These are phyloP conservation scores for Incurvaria masculella DNA, from an alignment of 2,888 invertebrate species.

Conservation along the genomic window DNA sequence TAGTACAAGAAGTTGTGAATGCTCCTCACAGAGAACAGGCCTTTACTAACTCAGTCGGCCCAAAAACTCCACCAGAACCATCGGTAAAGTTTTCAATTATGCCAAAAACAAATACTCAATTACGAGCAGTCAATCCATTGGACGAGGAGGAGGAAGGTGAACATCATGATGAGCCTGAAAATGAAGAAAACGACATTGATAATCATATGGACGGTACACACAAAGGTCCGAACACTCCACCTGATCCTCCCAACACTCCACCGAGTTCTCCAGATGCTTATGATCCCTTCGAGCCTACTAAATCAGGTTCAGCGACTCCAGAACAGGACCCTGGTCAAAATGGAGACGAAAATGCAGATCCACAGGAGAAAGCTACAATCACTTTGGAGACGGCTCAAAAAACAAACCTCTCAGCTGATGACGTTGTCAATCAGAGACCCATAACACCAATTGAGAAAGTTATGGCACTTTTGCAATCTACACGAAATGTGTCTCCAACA, in stretches of 20 bases:
- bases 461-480: conserved; percentile 56
- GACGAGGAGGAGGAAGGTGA: conserved; percentile 48
- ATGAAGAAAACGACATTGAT: conserved; percentile 19
- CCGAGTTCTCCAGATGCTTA: conserved; percentile 79
- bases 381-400: conserved; percentile 49
- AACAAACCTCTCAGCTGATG: conserved; percentile 47
- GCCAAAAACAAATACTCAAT: conserved; percentile 47
- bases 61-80: conserved; percentile 74
- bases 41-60: conserved; percentile 49
- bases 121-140: conserved; percentile 59
- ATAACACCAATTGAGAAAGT: conserved; percentile 57
- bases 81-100: conserved; percentile 62
- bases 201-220: conserved; percentile 33
- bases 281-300: conserved; percentile 90
- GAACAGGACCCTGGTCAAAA: conserved; percentile 19
- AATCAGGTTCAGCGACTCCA: conserved; percentile 62
- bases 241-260: conserved; percentile 63
- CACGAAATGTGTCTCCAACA: conserved; percentile 33
- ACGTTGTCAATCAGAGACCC: conserved; percentile 42
- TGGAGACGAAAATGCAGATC: conserved; percentile 13
- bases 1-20: conserved; percentile 21
- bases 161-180: conserved; percentile 30
- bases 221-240: conserved; percentile 71
- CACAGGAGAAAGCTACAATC: conserved; percentile 25
- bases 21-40: conserved; percentile 17